These are phyloP conservation scores for Tuberolachnus salignus DNA, from an alignment of 2,888 invertebrate species.

Conservation along the genomic window DNA sequence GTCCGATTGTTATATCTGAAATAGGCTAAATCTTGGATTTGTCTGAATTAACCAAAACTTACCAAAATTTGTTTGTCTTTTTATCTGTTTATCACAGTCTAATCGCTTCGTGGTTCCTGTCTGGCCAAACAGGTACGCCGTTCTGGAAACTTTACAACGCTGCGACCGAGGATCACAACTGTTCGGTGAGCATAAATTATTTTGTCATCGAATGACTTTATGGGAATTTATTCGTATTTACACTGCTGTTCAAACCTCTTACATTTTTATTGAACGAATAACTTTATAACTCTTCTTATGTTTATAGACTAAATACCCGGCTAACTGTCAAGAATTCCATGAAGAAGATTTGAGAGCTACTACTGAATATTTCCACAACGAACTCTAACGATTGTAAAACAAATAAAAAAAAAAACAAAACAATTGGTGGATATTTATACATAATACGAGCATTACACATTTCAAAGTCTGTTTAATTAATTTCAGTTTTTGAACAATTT, in stretches of 20 bases:
- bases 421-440: not conserved
- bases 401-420: conserved; percentile 4
- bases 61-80: not conserved
- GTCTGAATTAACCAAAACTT: too few relatives aligned
- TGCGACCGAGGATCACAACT: conserved; percentile 74
- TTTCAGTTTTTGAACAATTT: conserved; percentile 32
- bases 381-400: conserved; percentile 67
- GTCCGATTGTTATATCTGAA: too few relatives aligned
- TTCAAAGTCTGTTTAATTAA: conserved; percentile 36
- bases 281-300: too few relatives aligned
- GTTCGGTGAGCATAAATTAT: conserved; percentile 69
- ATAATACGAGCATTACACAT: not conserved
- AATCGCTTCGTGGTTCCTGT: conserved; percentile 77
- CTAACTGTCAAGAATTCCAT: conserved; percentile 79
- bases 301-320: conserved; percentile 70
- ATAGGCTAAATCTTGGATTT: too few relatives aligned
- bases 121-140: conserved; percentile 74
- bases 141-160: conserved; percentile 81
- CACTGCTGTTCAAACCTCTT: too few relatives aligned
- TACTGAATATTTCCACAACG: conserved; percentile 81
- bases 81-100: conserved; percentile 65
- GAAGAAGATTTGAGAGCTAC: conserved; percentile 82
- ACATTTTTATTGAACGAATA: too few relatives aligned
- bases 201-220: not conserved
- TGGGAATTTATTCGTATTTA: too few relatives aligned